A percentile compares a stretch with the other conserved stretches of the same genome.
Conservation (phyloP, 2,797 vertebrate genomes). For the Novumbra hubbsi region DNA sequence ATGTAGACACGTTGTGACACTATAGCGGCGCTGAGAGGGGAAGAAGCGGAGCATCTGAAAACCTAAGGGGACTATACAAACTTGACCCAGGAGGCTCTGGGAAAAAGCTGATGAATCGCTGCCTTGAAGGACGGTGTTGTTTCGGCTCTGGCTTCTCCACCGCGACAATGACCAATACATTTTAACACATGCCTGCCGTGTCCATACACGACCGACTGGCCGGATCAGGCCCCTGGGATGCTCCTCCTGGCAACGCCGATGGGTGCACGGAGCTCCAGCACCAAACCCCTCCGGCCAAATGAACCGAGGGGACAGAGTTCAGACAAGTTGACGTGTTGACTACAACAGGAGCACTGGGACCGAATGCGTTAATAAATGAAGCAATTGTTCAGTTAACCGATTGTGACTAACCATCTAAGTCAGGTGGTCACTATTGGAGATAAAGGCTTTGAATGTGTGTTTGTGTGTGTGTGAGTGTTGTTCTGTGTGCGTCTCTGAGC, state of each 20-base stretch:
- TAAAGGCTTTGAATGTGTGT: too few species aligned
- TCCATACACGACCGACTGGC: constrained; percentile 78
- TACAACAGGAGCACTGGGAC: background rate
- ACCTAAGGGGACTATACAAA: constrained; percentile 97
- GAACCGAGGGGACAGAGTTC: constrained; percentile 45
- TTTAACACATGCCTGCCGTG: constrained; percentile 90
- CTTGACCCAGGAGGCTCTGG: constrained; percentile 98
- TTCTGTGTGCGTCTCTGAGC: too few species aligned
- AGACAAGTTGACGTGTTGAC: constrained; percentile 71
- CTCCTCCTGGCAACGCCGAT: constrained; percentile 70
- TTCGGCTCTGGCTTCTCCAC: constrained; percentile 83
- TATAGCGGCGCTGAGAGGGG: constrained; percentile 84
- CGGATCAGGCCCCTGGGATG: constrained; percentile 80
- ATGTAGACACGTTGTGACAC: constrained; percentile 98
- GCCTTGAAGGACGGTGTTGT: constrained; percentile 88
- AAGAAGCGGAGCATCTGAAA: constrained; percentile 89
- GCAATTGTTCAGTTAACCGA: too few species aligned
- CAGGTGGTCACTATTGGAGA: too few species aligned
- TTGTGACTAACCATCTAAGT: too few species aligned
- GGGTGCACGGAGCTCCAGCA: constrained; percentile 54
- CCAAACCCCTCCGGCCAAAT: constrained; percentile 44
- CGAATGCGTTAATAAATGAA: background rate
- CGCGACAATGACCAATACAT: constrained; percentile 87
- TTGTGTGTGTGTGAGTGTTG: background rate
- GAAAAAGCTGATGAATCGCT: constrained; percentile 95